Conservation (phyloP, 2,113 vertebrate species). For the Entomyzon cyanotis region DNA sequence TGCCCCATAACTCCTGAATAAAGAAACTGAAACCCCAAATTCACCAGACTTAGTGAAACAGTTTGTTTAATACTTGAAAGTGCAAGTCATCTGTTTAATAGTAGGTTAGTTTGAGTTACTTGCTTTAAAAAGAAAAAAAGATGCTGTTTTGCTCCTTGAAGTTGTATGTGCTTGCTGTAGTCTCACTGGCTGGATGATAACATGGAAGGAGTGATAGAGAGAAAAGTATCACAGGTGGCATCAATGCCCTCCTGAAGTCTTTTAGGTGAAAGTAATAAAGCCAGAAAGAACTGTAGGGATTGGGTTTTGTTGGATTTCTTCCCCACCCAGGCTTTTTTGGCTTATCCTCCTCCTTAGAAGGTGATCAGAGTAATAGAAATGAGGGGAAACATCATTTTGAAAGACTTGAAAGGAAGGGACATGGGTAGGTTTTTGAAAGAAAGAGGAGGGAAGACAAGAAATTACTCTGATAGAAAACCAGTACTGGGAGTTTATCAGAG, state of each 20-base stretch:
- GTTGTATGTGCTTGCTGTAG: not conserved
- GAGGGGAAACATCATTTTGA: not conserved
- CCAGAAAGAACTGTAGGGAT: not conserved
- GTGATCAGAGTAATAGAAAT: not conserved
- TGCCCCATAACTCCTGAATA: not conserved
- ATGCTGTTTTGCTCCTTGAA: not conserved
- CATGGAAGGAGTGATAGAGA: too few species aligned
- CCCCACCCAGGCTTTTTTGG: not conserved
- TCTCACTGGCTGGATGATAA: not conserved
- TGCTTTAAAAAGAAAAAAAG: not conserved
- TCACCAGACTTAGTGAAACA: not conserved
- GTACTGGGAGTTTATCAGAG: not conserved
- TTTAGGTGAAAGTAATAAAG: not conserved
- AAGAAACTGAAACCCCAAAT: not conserved
- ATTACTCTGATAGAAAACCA: too few species aligned
- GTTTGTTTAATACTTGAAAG: not conserved
- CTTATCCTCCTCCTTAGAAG: not conserved
- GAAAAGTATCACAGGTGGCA: not conserved
- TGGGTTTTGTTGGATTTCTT: not conserved
- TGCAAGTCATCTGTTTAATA: not conserved
- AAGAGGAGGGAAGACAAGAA: not conserved
- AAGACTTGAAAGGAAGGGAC: not conserved
- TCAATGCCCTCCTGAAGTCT: not conserved
- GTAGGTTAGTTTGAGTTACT: not conserved
- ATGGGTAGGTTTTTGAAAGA: not conserved